Evolutionary conservation across 2,797 vertebrate genomes (phyloP).

Genomic region (Oreonectes daqikongensis): DNA sequence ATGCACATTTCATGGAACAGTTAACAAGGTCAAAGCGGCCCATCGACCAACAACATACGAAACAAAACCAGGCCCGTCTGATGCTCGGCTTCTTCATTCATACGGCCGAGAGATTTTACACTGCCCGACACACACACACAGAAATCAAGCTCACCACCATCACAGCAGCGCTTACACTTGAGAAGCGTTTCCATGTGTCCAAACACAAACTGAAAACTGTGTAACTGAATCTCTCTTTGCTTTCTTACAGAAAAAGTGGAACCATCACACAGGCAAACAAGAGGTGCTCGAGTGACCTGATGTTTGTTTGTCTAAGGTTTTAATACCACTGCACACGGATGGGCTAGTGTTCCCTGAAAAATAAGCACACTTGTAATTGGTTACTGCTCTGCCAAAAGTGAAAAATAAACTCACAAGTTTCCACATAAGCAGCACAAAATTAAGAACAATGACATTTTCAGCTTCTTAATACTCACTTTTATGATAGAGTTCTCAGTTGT

Average conservation of each 20-base stretch:
- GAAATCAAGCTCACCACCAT: conserved; percentile 29
- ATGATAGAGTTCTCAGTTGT: too few relatives aligned
- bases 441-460: neutral
- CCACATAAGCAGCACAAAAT: conserved; percentile 1
- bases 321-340: conserved; percentile 55
- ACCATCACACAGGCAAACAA: conserved; percentile 66
- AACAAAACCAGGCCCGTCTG: conserved; percentile 70
- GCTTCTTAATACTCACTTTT: too few relatives aligned
- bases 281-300: conserved; percentile 66
- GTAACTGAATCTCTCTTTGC: conserved; percentile 70
- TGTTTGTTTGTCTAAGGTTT: conserved; percentile 73
- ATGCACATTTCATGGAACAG: conserved; percentile 85
- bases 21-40: conserved; percentile 85
- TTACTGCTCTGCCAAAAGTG: conserved; percentile 55
- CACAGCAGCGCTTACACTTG: conserved; percentile 38
- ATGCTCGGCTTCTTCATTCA: conserved; percentile 61
- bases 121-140: conserved; percentile 10
- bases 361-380: conserved; percentile 65
- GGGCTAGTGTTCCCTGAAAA: conserved; percentile 62
- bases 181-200: conserved; percentile 62
- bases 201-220: conserved; percentile 59
- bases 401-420: conserved; percentile 34
- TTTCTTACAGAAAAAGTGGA: conserved; percentile 61
- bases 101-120: conserved; percentile 15
- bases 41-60: conserved; percentile 75